These are phyloP conservation scores for Camelus bactrianus DNA, from an alignment of 2,113 vertebrate genomes.

Conservation along the genomic window DNA sequence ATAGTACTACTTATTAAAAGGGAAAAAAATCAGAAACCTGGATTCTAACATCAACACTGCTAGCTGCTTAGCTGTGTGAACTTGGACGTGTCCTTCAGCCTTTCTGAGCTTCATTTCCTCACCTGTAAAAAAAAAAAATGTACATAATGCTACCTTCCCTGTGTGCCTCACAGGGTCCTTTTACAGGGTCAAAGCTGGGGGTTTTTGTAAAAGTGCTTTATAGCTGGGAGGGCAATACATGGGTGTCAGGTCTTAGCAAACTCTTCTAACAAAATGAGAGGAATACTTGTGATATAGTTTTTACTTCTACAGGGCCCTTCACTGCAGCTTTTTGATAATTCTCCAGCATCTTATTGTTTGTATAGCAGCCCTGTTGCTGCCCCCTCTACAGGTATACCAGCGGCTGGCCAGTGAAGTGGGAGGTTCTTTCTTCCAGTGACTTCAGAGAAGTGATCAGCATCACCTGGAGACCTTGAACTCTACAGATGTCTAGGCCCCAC, in stretches of 20 bases:
- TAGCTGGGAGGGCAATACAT: neutral
- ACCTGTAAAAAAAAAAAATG: neutral
- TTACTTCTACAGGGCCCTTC: neutral
- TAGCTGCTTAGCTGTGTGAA: neutral
- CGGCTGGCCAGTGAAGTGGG: neutral
- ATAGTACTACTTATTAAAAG: neutral
- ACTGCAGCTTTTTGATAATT: neutral
- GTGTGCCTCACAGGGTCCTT: neutral
- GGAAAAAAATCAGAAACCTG: neutral
- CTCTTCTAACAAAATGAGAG: slow-evolving; percentile 5
- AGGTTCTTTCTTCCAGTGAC: neutral
- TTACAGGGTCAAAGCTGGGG: neutral
- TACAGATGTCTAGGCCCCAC: neutral
- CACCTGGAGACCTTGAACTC: neutral
- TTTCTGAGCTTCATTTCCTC: neutral
- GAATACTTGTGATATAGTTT: neutral
- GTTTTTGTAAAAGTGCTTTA: neutral
- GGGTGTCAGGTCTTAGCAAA: neutral
- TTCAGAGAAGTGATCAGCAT: neutral
- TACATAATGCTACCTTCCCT: neutral
- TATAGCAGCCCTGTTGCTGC: neutral
- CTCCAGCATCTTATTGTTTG: neutral
- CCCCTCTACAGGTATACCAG: neutral
- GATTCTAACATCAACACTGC: neutral
- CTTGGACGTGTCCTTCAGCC: neutral